Base-by-base conservation (phyloP, 2,888 invertebrate species). In the Aspidapion aeneum region DNA sequence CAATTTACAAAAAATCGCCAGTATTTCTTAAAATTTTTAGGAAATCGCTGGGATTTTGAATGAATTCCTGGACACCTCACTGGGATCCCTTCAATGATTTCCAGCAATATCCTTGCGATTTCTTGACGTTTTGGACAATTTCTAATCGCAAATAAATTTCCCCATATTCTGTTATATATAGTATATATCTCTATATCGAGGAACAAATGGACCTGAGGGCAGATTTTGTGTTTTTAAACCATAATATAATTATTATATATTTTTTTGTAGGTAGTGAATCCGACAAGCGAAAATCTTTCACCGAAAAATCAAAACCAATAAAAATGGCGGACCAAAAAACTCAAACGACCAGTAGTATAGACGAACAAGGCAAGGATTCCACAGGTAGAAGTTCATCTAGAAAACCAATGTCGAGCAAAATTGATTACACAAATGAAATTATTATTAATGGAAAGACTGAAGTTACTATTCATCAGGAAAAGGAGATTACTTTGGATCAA, bases 381-480 rank as follows among this genome's bases (percentile, higher is more conserved):
- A 12, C 35, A 7, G 12, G 35, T 35, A 35, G 35, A 12, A 35
- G 51, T n/a, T 20, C 61, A 18, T 54, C 65, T 12, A 69, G 64
- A 62, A 73, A 68, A 63, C 58, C 67, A 50, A 62, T 71, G 3
- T 69, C 72, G 18, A 71, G 70, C 65, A 67, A 69, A 62, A 66
- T 75, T 12, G 74, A 74, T 62, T 75, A 74, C 59, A 73, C 62
- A 9, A 75, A 75, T 58, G 75, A 76, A 66, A 75, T 75, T 49
- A 70, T 73, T 2, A 75, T 75, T 16, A 76, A 75, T 58, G 76
- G 75, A 9, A 74, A 70, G 65, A 75, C 75, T 1, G 75, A 75
- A 63, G 72, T 77, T 52, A 76, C 74, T 60, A 75, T 78, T 21
- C 73, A 75, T 57, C 75, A 75, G 60, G 73, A 73, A 18, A 73